phyloP scores from a whole-genome alignment of 2,113 vertebrate genomes.

The Salminus brasiliensis region DNA sequence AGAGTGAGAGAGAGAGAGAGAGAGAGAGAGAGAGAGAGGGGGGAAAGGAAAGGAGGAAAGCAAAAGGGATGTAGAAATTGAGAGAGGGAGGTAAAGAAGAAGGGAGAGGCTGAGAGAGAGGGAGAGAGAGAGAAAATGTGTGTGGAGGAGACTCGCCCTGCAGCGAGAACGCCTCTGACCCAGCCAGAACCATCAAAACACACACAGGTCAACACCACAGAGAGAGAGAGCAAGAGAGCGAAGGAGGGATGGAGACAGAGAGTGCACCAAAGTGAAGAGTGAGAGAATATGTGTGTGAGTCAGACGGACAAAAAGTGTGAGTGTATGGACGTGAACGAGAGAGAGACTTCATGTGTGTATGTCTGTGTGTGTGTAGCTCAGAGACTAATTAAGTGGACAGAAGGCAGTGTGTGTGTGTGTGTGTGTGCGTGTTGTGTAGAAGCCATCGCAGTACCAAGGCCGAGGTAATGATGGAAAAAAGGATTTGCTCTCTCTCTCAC shows the following conservation, averaged over 20 bases:
- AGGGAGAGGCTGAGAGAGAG: neutral
- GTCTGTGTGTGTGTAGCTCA: slow-evolving; percentile 67
- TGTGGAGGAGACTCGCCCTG: slow-evolving; percentile 43
- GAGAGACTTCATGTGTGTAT: slow-evolving; percentile 23
- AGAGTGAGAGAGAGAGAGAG: slow-evolving; percentile 25
- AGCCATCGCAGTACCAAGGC: slow-evolving; percentile 61
- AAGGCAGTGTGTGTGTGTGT: slow-evolving; percentile 56
- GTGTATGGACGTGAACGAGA: neutral
- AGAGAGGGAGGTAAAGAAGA: neutral
- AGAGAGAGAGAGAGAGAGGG: neutral
- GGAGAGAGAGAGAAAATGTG: slow-evolving; percentile 39
- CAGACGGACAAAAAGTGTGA: neutral
- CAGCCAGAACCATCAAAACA: too few relatives aligned
- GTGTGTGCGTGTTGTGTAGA: slow-evolving; percentile 52
- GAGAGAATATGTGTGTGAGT: slow-evolving; percentile 6
- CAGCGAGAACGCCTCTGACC: too few relatives aligned
- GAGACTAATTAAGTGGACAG: slow-evolving; percentile 83
- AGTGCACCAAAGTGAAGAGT: slow-evolving; percentile 14
- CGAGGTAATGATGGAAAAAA: slow-evolving; percentile 81
- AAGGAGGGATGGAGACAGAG: neutral
- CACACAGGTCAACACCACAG: neutral
- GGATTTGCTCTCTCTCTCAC: slow-evolving; percentile 75
- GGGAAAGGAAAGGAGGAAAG: neutral
- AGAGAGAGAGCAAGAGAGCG: slow-evolving; percentile 5
- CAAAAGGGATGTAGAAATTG: too few relatives aligned